phyloP scores from a whole-genome alignment of 2,797 vertebrate genomes.

The Pangasius sanitwongsei region DNA sequence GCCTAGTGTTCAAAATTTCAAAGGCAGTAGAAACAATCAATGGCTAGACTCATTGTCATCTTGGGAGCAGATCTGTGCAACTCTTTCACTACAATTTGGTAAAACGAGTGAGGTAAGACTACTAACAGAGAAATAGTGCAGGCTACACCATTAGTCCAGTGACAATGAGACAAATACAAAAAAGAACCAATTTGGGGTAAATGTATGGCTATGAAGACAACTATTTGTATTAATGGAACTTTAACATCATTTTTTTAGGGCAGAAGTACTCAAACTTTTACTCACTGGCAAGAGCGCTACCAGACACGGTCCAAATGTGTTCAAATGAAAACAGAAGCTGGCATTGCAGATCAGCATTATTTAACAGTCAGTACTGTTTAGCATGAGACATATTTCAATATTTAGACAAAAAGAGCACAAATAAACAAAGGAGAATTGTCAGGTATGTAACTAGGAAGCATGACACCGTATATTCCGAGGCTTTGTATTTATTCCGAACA shows the following conservation, averaged over 20 bases:
- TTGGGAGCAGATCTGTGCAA: conserved; percentile 73
- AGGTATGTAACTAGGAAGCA: no score
- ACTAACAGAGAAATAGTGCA: not conserved
- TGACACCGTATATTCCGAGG: no score
- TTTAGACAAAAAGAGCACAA: not conserved
- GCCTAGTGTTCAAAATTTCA: conserved; percentile 79
- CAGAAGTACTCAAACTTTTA: not conserved
- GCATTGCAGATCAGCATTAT: not conserved
- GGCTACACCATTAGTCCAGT: not conserved
- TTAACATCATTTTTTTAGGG: not conserved
- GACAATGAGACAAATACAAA: not conserved
- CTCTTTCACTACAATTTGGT: conserved; percentile 62
- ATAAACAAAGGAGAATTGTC: no score
- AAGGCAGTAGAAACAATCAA: conserved; percentile 64
- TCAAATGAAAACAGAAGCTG: not conserved
- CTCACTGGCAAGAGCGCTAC: not conserved
- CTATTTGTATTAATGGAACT: not conserved
- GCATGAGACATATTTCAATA: not conserved
- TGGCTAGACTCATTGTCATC: conserved; percentile 74
- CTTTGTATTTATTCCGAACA: no score
- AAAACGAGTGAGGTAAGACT: conserved; percentile 48
- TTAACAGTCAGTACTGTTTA: no score
- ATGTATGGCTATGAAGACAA: not conserved
- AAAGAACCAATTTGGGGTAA: not conserved
- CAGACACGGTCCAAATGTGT: not conserved